Base-by-base conservation (phyloP, 2,797 vertebrate genomes). In the Aldrovandia affinis region DNA sequence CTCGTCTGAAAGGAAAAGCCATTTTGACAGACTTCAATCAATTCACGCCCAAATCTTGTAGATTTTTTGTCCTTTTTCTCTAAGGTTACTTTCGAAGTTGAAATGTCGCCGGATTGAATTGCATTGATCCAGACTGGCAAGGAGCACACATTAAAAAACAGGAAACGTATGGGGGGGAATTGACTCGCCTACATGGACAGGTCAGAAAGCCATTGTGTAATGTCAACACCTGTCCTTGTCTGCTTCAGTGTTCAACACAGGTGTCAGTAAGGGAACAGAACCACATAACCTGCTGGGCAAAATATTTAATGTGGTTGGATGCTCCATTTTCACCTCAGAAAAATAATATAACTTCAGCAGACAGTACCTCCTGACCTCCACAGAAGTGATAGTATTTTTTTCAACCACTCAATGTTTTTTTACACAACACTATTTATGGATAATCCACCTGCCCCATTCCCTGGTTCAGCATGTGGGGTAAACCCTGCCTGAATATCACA, bases 21-120 rank as follows among this genome's bases (percentile, higher is more conserved):
- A 81, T 80, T 63, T 81, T 85, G 68, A 52, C 47, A 84, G 79
- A 59, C 80, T 81, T 59, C 59, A 77, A 81, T 75, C 75, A 81
- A 81, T 85, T 81, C 80, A 78, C 68, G 12, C 78, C 75, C 47
- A 84, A 81, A 39, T 54, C 78, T 70, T 70, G 30, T 73, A 59
- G 68, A 22, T 70, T 85, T 59, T 47, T 39, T 78, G 68, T n/a
- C n/a, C n/a, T 14, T 61, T 85, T 81, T 63, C 65, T 75, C 77
- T 63, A 57, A 75, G 70, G 80, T n/a, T 70, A 63, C 52, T 47
- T 30, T 57, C 59, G n/a, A 47, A 63, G 70, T 75, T 77, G 63
- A 81, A 81, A 78, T 75, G 79, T 25, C 28, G 77, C 20, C 33
- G 36, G 84, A 78, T 63, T 81, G 30, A 80, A 81, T 57, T 81